phyloP scores from a whole-genome alignment of 1,140 invertebrate genomes.

The Mactra quadrangularis region DNA sequence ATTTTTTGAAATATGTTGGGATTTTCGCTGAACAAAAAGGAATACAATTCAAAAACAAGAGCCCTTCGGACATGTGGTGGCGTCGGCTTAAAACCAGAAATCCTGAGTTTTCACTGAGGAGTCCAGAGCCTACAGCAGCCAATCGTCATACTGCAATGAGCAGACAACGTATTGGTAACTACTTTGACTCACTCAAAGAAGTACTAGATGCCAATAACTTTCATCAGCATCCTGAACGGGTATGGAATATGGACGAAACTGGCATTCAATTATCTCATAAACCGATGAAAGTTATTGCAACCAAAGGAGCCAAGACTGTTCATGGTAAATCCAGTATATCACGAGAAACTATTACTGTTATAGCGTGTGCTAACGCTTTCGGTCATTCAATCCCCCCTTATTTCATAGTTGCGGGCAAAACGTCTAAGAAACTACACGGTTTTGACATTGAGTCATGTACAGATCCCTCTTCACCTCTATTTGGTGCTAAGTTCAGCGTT shows the following conservation, averaged over 20 bases:
- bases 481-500: constrained; percentile 25
- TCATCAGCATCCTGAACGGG: not conserved
- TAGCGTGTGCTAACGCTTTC: constrained; percentile 33
- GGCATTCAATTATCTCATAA: constrained; percentile 7
- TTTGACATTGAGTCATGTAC: constrained; percentile 2
- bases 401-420: constrained; percentile 33
- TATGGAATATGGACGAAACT: constrained; percentile 33
- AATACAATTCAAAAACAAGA: not conserved
- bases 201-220: not conserved
- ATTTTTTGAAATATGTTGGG: constrained; percentile 4
- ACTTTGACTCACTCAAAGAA: not conserved
- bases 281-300: constrained; percentile 24
- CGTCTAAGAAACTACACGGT: constrained; percentile 16
- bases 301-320: constrained; percentile 19
- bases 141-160: constrained; percentile 25
- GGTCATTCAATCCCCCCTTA: constrained; percentile 7
- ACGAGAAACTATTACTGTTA: constrained; percentile 30
- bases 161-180: constrained; percentile 6
- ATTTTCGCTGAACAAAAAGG: not conserved
- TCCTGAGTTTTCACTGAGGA: not conserved
- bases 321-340: constrained; percentile 22
- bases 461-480: not conserved
- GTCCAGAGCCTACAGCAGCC: constrained; percentile 2
- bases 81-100: not conserved
- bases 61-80: constrained; percentile 20